phyloP scores from a whole-genome alignment of 2,888 invertebrate genomes.

The Trilocha varians region DNA sequence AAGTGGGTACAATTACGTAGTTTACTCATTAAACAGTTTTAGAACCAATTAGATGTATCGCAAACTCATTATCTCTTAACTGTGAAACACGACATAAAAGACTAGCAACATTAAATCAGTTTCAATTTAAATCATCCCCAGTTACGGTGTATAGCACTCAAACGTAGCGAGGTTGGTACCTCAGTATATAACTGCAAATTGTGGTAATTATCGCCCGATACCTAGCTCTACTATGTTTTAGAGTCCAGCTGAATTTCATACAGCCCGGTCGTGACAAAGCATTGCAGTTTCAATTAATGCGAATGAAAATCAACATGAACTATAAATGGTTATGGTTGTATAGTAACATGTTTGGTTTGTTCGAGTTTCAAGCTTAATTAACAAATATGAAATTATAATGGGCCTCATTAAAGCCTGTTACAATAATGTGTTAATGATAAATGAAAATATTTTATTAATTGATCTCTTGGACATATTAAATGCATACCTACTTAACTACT shows the following conservation, averaged over 20 bases:
- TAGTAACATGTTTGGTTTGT: neutral
- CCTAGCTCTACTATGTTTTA: neutral
- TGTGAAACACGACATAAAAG: too few relatives aligned
- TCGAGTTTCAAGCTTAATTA: neutral
- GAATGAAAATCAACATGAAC: neutral
- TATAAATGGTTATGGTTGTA: neutral
- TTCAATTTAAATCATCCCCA: neutral
- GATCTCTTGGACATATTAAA: too few relatives aligned
- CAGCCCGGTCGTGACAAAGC: neutral
- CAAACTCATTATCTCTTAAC: too few relatives aligned
- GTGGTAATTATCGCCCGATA: slow-evolving; percentile 26
- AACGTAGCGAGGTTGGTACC: slow-evolving; percentile 24
- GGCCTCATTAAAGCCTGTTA: neutral
- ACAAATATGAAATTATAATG: neutral
- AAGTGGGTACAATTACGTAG: too few relatives aligned
- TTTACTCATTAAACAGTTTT: too few relatives aligned
- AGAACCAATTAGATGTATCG: too few relatives aligned
- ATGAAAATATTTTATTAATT: neutral
- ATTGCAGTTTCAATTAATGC: neutral
- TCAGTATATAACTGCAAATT: slow-evolving; percentile 52
- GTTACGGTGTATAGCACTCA: neutral
- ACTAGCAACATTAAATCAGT: neutral
- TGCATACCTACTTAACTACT: too few relatives aligned
- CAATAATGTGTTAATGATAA: neutral
- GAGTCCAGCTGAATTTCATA: neutral